Evolutionary conservation across 2,113 vertebrate genomes (phyloP).

Genomic region (Psophia crepitans): DNA sequence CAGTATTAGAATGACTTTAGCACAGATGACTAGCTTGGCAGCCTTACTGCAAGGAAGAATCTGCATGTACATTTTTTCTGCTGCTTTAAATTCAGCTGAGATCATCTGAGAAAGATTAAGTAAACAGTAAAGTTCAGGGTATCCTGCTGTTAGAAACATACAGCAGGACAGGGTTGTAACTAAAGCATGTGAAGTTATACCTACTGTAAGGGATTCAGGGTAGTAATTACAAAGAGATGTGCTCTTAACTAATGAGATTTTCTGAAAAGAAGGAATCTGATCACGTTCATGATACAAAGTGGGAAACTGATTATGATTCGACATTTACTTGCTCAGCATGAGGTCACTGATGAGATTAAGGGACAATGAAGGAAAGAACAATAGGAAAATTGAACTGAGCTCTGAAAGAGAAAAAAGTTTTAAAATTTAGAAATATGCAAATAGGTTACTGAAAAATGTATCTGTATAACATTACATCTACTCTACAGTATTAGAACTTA

Average conservation of each 20-base stretch:
- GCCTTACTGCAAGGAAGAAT: not conserved
- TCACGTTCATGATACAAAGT: not conserved
- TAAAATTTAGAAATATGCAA: not conserved
- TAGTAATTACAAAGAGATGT: not conserved
- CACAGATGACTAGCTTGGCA: not conserved
- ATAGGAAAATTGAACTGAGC: not conserved
- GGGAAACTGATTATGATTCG: slow-evolving; percentile 12
- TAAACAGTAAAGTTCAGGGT: not conserved
- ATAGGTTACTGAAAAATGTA: not conserved
- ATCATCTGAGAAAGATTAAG: not conserved
- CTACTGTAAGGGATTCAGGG: not conserved
- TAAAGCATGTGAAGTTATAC: not conserved
- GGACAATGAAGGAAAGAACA: not conserved
- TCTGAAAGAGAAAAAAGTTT: not conserved
- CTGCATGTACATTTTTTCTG: not conserved
- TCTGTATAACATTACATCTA: not conserved
- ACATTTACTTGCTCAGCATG: slow-evolving; percentile 2
- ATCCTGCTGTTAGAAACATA: not conserved
- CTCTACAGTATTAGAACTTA: not conserved
- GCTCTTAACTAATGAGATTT: not conserved
- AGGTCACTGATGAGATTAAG: slow-evolving; percentile 3
- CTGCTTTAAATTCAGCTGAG: not conserved
- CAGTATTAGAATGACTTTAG: not conserved
- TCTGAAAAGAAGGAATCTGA: not conserved
- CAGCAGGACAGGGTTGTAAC: not conserved